Evolutionary conservation across 2,888 invertebrate species (phyloP).

Genomic region (Seira musarum): DNA sequence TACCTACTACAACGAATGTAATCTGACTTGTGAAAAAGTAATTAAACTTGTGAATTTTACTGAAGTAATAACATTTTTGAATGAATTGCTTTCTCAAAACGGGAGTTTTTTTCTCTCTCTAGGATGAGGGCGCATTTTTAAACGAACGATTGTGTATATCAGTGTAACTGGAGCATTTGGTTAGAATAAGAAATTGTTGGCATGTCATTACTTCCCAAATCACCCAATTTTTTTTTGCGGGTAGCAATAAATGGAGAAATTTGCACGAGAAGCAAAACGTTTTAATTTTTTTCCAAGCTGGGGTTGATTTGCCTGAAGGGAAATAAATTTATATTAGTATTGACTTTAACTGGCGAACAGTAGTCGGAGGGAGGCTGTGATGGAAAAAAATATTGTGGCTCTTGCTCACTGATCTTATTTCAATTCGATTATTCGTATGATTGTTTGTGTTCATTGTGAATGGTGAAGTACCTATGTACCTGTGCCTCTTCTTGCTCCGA

Average conservation of each 20-base stretch:
- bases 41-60: conserved; percentile 29
- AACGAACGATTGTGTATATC: neutral
- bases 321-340: conserved; percentile 6
- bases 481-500: neutral
- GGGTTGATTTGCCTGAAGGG: neutral
- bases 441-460: conserved; percentile 32
- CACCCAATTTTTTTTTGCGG: conserved; percentile 1
- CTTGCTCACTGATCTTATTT: neutral
- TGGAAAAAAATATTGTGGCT: neutral
- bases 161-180: neutral
- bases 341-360: conserved; percentile 7
- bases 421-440: conserved; percentile 31
- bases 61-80: conserved; percentile 8
- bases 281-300: neutral
- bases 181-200: neutral
- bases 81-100: conserved; percentile 29
- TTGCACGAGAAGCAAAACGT: neutral
- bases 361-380: neutral
- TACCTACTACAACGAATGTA: neutral
- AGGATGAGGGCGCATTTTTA: conserved; percentile 31
- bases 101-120: too few species aligned
- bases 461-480: neutral
- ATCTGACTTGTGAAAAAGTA: conserved; percentile 42
- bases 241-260: neutral
- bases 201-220: neutral